Evolutionary conservation across 2,888 invertebrate species (phyloP).

Genomic region (Rhingia rostrata): DNA sequence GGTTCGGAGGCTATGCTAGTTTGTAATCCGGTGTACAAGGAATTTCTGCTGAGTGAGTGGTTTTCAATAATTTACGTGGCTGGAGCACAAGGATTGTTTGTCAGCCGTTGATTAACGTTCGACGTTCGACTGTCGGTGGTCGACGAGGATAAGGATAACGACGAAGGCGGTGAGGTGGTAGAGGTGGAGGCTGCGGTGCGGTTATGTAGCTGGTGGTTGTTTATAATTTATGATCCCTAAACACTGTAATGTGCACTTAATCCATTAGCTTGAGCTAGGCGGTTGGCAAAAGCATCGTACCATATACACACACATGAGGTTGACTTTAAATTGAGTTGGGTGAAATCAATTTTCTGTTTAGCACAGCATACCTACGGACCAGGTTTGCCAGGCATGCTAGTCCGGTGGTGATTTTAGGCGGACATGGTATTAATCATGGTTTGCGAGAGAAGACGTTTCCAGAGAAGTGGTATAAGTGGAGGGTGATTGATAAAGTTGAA

Average conservation of each 20-base stretch:
- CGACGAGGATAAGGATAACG: not conserved
- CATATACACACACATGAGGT: slow-evolving; percentile 30
- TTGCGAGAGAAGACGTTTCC: slow-evolving; percentile 26
- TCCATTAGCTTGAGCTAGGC: slow-evolving; percentile 60
- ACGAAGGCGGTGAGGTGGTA: not conserved
- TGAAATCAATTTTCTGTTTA: slow-evolving; percentile 68
- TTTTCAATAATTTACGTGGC: slow-evolving; percentile 74
- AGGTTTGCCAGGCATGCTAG: slow-evolving; percentile 18
- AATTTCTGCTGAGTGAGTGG: slow-evolving; percentile 72
- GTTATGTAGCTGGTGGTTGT: slow-evolving; percentile 39
- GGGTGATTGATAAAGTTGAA: slow-evolving; percentile 61
- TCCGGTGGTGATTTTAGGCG: slow-evolving; percentile 64
- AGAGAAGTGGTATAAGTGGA: slow-evolving; percentile 35
- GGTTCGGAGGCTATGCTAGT: slow-evolving; percentile 2
- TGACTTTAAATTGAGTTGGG: slow-evolving; percentile 58
- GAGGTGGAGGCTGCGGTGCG: not conserved
- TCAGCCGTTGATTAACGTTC: slow-evolving; percentile 74
- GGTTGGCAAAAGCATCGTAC: slow-evolving; percentile 44
- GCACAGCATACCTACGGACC: not conserved
- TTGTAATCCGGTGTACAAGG: slow-evolving; percentile 42
- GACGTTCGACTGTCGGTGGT: slow-evolving; percentile 16
- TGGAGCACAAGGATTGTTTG: slow-evolving; percentile 64
- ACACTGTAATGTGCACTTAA: slow-evolving; percentile 73
- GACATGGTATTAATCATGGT: slow-evolving; percentile 70
- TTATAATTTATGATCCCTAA: slow-evolving; percentile 74